Evolutionary conservation across 2,797 vertebrate genomes (phyloP), one percentile per base, ranked within the genome.

Genomic region (Notolepis coatsorum): DNA sequence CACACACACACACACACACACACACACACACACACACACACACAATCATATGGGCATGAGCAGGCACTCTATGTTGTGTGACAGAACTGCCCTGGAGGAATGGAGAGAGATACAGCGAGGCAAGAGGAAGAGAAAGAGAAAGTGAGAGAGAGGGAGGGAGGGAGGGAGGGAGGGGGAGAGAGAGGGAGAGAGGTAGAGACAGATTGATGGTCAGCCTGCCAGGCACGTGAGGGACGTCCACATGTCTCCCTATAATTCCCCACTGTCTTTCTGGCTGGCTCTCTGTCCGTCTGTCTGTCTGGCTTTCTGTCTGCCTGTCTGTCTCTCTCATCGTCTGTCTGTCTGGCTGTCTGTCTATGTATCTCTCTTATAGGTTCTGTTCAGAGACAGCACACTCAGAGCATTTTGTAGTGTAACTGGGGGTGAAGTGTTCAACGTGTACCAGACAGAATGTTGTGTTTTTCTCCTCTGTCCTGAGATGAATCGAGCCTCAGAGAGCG

Each of bases 51-150:
- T 18, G 15, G 56, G 13, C 49, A 12, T 58, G 25, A 48, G n/a
- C 28, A 20, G 17, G 31, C 45, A 59, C 24, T 18, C 43, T 9
- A 37, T 31, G 48, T 25, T 51, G 5, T 25, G 18, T 30, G 24
- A 46, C 15, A 33, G 6, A 7, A 23, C 17, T 10, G 31, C 10
- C n/a, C 5, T 39, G 13, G 13, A 8, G n/a, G 33, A 9, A 7
- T 31, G 24, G 21, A 15, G 31, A 20, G 39, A n/a, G 24, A 55
- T 57, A 75, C 1, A 65, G 27, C 31, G 49, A 41, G 53, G 33
- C n/a, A 33, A 35, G 5, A 5, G 18, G 8, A 18, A 18, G 39
- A 7, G 39, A 42, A 7, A 42, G n/a, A n/a, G n/a, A n/a, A n/a
- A n/a, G n/a, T n/a, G n/a, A n/a, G n/a, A n/a, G n/a, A n/a, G n/a